Conservation (phyloP, 2,113 vertebrate species). For the Ardeotis arabs region DNA sequence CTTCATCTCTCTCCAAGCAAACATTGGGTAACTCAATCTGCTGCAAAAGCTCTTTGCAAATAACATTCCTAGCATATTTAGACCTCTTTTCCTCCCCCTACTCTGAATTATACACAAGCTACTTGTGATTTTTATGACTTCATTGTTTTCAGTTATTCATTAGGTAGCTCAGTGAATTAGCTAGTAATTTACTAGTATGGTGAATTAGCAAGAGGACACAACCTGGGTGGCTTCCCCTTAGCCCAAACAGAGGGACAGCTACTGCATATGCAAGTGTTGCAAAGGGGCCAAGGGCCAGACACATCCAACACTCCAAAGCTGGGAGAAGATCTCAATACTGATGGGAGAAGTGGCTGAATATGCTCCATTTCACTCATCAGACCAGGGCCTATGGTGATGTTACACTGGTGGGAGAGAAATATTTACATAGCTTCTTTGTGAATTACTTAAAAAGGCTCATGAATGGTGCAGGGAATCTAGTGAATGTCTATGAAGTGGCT, state of each 20-base stretch:
- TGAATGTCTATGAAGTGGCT: background rate
- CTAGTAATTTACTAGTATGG: background rate
- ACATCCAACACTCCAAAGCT: background rate
- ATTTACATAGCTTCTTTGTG: background rate
- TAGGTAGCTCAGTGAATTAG: background rate
- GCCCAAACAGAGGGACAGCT: background rate
- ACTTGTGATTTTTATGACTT: slow-evolving; percentile 53
- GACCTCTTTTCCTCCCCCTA: slow-evolving; percentile 12
- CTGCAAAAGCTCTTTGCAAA: slow-evolving; percentile 20
- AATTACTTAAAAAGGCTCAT: background rate
- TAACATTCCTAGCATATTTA: slow-evolving; percentile 62
- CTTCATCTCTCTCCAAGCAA: background rate
- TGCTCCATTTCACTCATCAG: background rate
- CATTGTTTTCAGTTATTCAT: slow-evolving; percentile 38
- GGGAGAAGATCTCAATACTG: background rate
- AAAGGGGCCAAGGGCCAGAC: background rate
- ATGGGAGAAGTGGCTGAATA: background rate
- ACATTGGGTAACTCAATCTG: background rate
- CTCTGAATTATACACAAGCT: slow-evolving; percentile 35
- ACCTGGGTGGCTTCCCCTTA: background rate
- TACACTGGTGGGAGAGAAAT: background rate
- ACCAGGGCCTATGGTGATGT: background rate
- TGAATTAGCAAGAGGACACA: background rate
- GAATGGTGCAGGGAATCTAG: background rate
- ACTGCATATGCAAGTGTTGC: background rate